Evolutionary conservation across 1,140 invertebrate species (phyloP), one percentile per base, ranked within the genome.

Genomic region (Odontomachus brunneus): DNA sequence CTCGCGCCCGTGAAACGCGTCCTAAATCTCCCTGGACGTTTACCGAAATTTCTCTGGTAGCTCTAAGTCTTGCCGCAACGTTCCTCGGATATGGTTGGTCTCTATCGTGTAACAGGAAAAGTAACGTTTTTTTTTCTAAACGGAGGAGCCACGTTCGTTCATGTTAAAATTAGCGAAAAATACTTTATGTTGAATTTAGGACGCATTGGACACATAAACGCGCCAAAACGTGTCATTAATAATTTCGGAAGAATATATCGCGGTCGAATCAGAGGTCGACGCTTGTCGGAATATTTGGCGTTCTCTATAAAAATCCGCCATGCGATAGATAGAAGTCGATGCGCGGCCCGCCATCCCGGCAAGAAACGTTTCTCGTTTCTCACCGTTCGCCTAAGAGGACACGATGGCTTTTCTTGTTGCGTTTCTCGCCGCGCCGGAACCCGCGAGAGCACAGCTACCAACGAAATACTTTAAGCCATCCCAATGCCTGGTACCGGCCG

Each of bases 381-480:
- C 33, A 63, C n/a, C 19, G 38, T 44, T 44, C 38, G 38, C 9
- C 38, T 44, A 44, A 44, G 38, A 33, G 29, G 5, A 44, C 38
- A 44, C 9, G 38, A 44, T 11, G 38, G 38, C 38, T 44, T 44
- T 44, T 83, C 49, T 57, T 26, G 72, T n/a, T n/a, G n/a, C n/a
- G n/a, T n/a, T n/a, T n/a, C n/a, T n/a, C n/a, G n/a, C n/a, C n/a
- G n/a, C n/a, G n/a, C 48, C 62, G 53, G 59, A 55, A 22, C 17
- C 24, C 26, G 38, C 38, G 49, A 22, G 38, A 11, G 57, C n/a
- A n/a, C n/a, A n/a, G n/a, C n/a, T n/a, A n/a, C n/a, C n/a, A n/a
- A 74, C 63, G 81, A 72, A 80, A 87, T 84, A 87, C 66, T 80
- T 87, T 72, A 84, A 87, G 86, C 71, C 84, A 84, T 83, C 65